Conservation (phyloP, 2,797 vertebrate genomes). For the Cirrhinus molitorella region DNA sequence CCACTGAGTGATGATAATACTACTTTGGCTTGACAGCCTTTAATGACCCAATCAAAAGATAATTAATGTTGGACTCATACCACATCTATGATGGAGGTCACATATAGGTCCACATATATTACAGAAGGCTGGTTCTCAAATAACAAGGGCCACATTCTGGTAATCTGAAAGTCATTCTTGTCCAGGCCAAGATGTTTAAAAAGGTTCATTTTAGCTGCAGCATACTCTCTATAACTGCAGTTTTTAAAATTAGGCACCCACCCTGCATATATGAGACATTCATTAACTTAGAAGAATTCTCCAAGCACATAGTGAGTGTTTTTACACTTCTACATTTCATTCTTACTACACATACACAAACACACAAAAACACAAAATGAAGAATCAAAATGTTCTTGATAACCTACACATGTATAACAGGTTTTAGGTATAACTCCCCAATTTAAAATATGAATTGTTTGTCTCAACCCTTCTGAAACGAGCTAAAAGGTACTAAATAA, state of each 20-base stretch:
- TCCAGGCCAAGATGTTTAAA: background rate
- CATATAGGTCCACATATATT: background rate
- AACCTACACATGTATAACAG: too few relatives aligned
- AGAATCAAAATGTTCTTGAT: too few relatives aligned
- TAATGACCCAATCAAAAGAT: background rate
- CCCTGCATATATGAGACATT: background rate
- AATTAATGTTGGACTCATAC: background rate
- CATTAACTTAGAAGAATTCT: background rate
- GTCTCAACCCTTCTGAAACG: too few relatives aligned
- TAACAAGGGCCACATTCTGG: background rate
- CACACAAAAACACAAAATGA: too few relatives aligned
- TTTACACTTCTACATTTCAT: too few relatives aligned
- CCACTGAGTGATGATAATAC: background rate
- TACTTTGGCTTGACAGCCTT: background rate
- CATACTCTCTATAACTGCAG: accelerated
- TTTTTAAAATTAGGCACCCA: background rate
- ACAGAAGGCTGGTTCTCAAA: too few relatives aligned
- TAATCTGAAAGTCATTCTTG: too few relatives aligned
- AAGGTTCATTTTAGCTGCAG: background rate
- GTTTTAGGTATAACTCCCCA: too few relatives aligned
- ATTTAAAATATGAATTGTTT: too few relatives aligned
- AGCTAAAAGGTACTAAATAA: too few relatives aligned
- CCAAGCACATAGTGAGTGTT: too few relatives aligned
- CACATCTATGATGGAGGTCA: slow-evolving; percentile 2
- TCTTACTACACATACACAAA: too few relatives aligned